Base-by-base conservation (phyloP, 64 coral and sea anemone genomes). In the Dendronephthya gigantea region DNA sequence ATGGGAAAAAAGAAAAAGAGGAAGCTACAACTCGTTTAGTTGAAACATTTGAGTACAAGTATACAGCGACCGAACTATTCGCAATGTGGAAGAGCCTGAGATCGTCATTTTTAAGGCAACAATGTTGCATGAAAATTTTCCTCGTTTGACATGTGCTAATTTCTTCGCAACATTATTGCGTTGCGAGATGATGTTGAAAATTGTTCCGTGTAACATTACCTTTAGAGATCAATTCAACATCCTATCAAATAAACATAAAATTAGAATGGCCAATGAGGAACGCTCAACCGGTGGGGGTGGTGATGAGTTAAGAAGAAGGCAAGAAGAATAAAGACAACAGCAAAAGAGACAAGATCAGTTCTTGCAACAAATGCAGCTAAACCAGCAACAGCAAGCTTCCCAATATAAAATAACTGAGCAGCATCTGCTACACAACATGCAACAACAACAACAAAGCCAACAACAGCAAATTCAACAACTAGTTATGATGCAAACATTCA, bases 321-420 rank as follows among this genome's bases (percentile, higher is more conserved):
- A 66, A 40, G 59, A 74, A 87, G 59, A 81, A 65, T 32, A 39
- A 87, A 41, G 68, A 48, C 69, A 45, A 48, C 23, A 70, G 66
- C 17, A 70, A 6, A 8, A 70, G 66, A 70, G 66, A 7, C 17
- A 31, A 70, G 29, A 70, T 19, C 19, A 70, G 69, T 69, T 81
- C 38, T 69, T 87, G 86, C 32, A 88, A 82, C 66, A 88, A 39
- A 56, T 88, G 74, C 70, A 88, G 87, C 76, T 48, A 52, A 82
- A 88, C 45, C 40, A 88, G 40, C 49, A 81, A 68, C 39, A 70
- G 66, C 66, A 70, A 6, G 29, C 17, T 70, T 9, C 66, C 29
- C 19, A 70, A n/a, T 70, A 19, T 70, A 70, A 70, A 70, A 31
- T 70, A 25, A 31, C 29, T 70, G 66, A 70, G 29, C 66, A 70